Evolutionary conservation across 2,888 invertebrate species (phyloP).

Genomic region (Spialia ferax): DNA sequence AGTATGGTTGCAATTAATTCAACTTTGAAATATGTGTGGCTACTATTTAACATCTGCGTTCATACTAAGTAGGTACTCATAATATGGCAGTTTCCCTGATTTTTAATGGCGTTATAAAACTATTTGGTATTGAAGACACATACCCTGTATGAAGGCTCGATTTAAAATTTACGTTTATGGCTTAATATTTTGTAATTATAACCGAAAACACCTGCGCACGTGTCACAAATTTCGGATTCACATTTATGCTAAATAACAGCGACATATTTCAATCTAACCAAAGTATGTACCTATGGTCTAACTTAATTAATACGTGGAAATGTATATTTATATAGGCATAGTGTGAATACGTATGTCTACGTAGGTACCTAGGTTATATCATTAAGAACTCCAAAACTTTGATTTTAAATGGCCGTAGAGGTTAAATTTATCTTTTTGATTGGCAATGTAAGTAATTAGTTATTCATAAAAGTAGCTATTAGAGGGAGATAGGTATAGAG

Average conservation of each 20-base stretch:
- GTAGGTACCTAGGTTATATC: no score
- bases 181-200: constrained; percentile 49
- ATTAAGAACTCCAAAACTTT: constrained; percentile 41
- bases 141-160: constrained; percentile 35
- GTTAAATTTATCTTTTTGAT: constrained; percentile 50
- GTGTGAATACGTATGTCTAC: constrained; percentile 36
- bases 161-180: constrained; percentile 46
- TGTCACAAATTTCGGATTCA: constrained; percentile 43
- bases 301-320: constrained; percentile 43
- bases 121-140: constrained; percentile 44
- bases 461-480: constrained; percentile 53
- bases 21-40: constrained; percentile 44
- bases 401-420: constrained; percentile 42
- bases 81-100: constrained; percentile 35
- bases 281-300: constrained; percentile 35
- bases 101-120: constrained; percentile 35
- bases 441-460: constrained; percentile 50
- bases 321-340: constrained; percentile 24
- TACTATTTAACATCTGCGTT: constrained; percentile 44
- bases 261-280: constrained; percentile 43
- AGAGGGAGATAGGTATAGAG: constrained; percentile 52
- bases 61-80: constrained; percentile 29
- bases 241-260: constrained; percentile 43
- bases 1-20: constrained; percentile 46
- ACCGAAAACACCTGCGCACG: constrained; percentile 46